Evolutionary conservation across 2,888 invertebrate species (phyloP).

Genomic region (Cheiracanthium punctorium): DNA sequence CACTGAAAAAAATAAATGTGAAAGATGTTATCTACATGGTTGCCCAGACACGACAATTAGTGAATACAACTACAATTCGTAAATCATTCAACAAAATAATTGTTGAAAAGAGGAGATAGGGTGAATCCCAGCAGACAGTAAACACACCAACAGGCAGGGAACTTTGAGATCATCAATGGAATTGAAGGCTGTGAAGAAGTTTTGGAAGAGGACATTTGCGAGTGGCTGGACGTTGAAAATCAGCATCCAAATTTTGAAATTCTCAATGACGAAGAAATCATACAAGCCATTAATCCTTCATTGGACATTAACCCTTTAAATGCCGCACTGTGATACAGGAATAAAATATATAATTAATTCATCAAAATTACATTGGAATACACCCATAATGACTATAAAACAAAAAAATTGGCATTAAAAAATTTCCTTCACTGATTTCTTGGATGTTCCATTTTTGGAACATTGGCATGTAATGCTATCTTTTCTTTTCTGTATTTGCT

Average conservation of each 20-base stretch:
- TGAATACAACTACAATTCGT: background rate
- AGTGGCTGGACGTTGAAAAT: background rate
- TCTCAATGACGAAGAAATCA: too few relatives aligned
- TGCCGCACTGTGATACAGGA: too few relatives aligned
- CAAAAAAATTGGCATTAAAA: too few relatives aligned
- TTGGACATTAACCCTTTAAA: background rate
- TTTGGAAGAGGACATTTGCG: background rate
- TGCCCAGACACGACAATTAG: background rate
- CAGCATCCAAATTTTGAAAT: background rate
- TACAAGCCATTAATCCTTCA: background rate
- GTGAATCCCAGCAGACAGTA: background rate
- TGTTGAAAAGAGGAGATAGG: background rate
- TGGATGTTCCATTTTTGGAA: too few relatives aligned
- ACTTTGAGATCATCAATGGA: background rate
- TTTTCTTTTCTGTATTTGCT: too few relatives aligned
- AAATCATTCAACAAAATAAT: background rate
- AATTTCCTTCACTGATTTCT: too few relatives aligned
- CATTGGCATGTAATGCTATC: too few relatives aligned
- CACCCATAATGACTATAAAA: too few relatives aligned
- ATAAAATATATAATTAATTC: too few relatives aligned
- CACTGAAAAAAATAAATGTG: background rate
- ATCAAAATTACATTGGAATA: too few relatives aligned
- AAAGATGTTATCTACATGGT: background rate
- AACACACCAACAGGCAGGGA: background rate
- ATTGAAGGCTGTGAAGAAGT: background rate